A percentile compares a stretch with the other conserved stretches of the same genome.
Evolutionary conservation across 2,113 vertebrate species (phyloP).

Genomic region (Prolemur simus): DNA sequence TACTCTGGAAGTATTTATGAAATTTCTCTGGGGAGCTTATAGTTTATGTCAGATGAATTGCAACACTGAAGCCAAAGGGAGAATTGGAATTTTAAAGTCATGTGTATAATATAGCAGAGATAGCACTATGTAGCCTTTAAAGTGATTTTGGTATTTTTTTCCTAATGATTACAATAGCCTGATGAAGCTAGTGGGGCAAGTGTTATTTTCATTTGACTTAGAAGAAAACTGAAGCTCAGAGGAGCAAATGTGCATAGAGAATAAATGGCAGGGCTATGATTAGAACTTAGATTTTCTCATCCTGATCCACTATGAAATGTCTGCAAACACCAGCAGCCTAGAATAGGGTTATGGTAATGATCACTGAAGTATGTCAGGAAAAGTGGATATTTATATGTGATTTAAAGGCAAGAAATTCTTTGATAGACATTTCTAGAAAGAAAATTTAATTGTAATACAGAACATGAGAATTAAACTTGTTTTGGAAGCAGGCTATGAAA

Average conservation of each 20-base stretch:
- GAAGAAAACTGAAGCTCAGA: neutral
- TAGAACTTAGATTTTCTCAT: neutral
- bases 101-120: conserved; percentile 21
- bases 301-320: neutral
- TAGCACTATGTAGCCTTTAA: neutral
- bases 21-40: conserved; percentile 55
- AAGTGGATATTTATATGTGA: neutral
- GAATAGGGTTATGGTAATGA: neutral
- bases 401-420: conserved; percentile 29
- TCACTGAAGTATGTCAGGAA: neutral
- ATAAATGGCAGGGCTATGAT: neutral
- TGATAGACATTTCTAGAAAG: neutral
- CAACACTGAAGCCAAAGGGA: conserved; percentile 12
- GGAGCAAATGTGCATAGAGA: neutral
- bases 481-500: neutral
- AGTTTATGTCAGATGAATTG: conserved; percentile 54
- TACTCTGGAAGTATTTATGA: conserved; percentile 15
- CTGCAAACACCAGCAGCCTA: neutral
- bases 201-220: neutral
- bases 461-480: neutral
- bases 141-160: neutral
- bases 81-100: conserved; percentile 50
- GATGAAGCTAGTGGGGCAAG: neutral
- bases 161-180: neutral
- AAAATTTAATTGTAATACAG: neutral